Evolutionary conservation across 2,113 vertebrate genomes (phyloP).

Genomic region (Hiodon tergisus): DNA sequence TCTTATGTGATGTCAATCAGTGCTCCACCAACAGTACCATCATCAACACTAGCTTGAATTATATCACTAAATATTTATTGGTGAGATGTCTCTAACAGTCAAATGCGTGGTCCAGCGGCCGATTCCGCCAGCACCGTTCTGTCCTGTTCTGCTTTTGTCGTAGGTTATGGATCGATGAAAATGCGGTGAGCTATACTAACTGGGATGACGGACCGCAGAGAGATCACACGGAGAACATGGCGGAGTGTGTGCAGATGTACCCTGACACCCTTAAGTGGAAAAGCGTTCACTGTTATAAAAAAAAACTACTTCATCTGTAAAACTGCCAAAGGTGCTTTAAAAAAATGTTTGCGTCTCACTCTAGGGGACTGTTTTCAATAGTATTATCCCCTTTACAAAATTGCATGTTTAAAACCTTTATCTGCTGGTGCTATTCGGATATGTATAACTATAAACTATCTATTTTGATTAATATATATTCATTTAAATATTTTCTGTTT

Average conservation of each 20-base stretch:
- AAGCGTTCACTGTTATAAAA: neutral
- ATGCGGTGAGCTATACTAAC: conserved; percentile 76
- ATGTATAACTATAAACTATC: too few species aligned
- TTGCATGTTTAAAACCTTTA: too few species aligned
- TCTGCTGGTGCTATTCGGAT: too few species aligned
- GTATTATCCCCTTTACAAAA: too few species aligned
- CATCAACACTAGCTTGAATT: neutral
- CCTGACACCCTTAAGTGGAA: conserved; percentile 73
- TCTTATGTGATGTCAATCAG: neutral
- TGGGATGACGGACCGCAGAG: conserved; percentile 74
- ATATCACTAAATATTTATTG: neutral
- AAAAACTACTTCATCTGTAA: neutral
- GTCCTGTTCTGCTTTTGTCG: neutral
- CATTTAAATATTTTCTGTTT: too few species aligned
- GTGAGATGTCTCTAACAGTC: neutral
- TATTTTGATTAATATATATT: too few species aligned
- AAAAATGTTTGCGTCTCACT: too few species aligned
- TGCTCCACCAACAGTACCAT: neutral
- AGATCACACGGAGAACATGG: conserved; percentile 66
- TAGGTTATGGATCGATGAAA: conserved; percentile 84
- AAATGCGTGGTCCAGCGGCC: neutral
- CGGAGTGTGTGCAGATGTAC: conserved; percentile 70
- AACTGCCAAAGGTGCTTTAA: neutral
- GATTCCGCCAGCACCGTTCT: neutral
- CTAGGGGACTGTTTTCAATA: too few species aligned